Base-by-base conservation (phyloP, 2,797 vertebrate species). In the Xenopus petersii region DNA sequence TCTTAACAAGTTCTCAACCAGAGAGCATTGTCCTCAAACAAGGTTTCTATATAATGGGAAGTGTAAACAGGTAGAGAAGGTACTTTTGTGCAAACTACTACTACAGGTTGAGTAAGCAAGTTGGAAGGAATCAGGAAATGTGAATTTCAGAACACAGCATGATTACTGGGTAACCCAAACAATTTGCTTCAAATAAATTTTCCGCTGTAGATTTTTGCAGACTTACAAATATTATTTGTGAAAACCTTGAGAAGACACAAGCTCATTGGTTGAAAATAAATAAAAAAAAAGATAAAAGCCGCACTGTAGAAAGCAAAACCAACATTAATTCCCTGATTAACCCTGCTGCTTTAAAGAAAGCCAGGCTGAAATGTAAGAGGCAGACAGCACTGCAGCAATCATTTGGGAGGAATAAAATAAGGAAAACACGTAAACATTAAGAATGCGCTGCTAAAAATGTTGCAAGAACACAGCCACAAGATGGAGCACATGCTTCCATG, bases 401-500 rank as follows among this genome's bases (percentile, higher is more conserved):
- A 81, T 87, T 89, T 80, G 77, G 86, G 86, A 84, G 88, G 83
- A 70, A 67, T 55, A 64, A 64, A 48, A 51, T 10, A 63, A 72
- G 55, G 7, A 87, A 90, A 91, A 88, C 87, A 88, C 88, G 70
- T 12, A 89, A 86, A 91, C 91, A 91, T 89, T 89, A 88, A 89
- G 87, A 68, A 79, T 60, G 66, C 69, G 77, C 71, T 51, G 77
- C 77, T 70, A 30, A 73, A 64, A 64, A 91, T 87, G 86, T 77
- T 92, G 90, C 90, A 87, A 92, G 87, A 91, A 92, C 91, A 92
- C 87, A 93, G 90, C 91, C 90, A 92, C 89, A 91, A 93, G 88
- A 93, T 86, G 89, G 77, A 79, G 92, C 92, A 93, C 96, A 98
- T 98, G 96, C 95, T 96, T 94, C 94, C 95, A 97, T 98, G 96